Evolutionary conservation across 2,797 vertebrate genomes (phyloP).

Genomic region (Eurystomus glaucurus): DNA sequence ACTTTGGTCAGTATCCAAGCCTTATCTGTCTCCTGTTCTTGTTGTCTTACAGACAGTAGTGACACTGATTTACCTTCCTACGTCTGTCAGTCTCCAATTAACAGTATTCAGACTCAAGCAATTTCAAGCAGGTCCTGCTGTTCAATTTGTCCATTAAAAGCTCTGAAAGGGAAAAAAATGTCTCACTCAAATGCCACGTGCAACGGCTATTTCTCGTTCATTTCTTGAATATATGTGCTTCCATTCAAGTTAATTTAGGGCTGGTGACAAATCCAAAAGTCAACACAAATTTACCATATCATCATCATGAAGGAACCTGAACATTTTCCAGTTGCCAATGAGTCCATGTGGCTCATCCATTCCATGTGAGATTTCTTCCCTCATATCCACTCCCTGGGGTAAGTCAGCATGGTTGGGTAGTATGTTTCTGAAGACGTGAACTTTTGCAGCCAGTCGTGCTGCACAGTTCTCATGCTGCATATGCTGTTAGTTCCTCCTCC

Average conservation of each 20-base stretch:
- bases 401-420: background rate
- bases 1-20: background rate
- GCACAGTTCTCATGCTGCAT: background rate
- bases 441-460: background rate
- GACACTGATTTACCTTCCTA: background rate
- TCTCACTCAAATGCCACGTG: background rate
- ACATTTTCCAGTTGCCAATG: background rate
- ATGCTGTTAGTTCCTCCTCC: background rate
- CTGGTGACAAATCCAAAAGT: background rate
- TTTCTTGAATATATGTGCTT: background rate
- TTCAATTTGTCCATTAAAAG: background rate
- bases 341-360: background rate
- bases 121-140: background rate
- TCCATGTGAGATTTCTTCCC: background rate
- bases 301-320: background rate
- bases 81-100: background rate
- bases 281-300: background rate
- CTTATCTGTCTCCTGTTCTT: background rate
- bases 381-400: background rate
- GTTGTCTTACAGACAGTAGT: background rate
- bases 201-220: background rate
- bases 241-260: background rate
- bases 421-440: background rate
- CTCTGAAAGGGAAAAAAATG: background rate
- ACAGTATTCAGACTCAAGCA: background rate